Conservation (phyloP, 1,140 invertebrate species). For the Anadara kagoshimensis region DNA sequence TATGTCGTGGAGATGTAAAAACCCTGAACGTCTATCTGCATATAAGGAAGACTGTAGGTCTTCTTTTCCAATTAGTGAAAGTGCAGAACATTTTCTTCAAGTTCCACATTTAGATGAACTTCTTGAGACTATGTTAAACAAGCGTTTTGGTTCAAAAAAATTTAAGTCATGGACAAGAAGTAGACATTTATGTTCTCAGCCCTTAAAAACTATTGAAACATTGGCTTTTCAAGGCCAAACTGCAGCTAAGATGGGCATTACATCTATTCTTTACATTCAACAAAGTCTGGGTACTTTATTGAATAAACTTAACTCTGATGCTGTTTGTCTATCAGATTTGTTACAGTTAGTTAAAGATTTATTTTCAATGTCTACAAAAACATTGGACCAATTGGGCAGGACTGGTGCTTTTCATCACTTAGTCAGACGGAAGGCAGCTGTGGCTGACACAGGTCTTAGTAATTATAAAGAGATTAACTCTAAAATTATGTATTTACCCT, state of each 20-base stretch:
- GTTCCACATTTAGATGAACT: conserved; percentile 1
- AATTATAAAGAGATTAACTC: too few species aligned
- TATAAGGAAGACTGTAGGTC: conserved; percentile 3
- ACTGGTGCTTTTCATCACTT: too few species aligned
- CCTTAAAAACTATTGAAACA: not conserved
- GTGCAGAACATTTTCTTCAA: not conserved
- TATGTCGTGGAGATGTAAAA: not conserved
- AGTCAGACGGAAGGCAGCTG: too few species aligned
- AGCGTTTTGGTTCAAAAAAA: not conserved
- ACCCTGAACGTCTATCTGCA: not conserved
- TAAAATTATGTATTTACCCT: too few species aligned
- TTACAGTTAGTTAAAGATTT: not conserved
- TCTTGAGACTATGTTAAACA: not conserved
- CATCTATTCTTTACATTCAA: conserved; percentile 14
- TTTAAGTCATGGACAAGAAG: not conserved
- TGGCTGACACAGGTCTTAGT: too few species aligned
- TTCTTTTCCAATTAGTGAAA: conserved; percentile 1
- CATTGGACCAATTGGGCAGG: not conserved
- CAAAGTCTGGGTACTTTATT: conserved; percentile 24
- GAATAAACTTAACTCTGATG: not conserved
- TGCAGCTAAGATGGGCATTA: not conserved
- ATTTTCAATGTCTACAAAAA: conserved; percentile 4
- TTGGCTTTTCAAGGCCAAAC: not conserved
- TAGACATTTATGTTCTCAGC: conserved; percentile 5
- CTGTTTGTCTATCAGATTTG: not conserved